Evolutionary conservation across 2,113 vertebrate genomes (phyloP), one percentile per base, ranked within the genome.

Genomic region (Callocephalon fimbriatum): DNA sequence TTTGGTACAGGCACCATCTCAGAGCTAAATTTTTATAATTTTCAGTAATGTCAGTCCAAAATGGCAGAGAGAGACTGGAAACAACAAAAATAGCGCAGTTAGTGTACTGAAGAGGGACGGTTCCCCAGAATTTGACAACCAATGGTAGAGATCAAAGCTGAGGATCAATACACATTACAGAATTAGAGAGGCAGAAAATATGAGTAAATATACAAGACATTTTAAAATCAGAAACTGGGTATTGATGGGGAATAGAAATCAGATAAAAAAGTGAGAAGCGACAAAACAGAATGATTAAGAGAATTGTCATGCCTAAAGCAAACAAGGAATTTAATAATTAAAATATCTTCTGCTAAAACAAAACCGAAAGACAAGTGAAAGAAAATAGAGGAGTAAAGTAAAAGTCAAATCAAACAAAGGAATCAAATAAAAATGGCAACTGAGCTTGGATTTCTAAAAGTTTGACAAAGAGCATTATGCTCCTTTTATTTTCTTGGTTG

Each of bases 271-370:
- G 73, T 87, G 27, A 94, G 26, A 77, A 68, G 53, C 5, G 54
- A 44, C 95, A 97, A 97, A 96, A 89, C 59, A 88, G 71, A 96
- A 96, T 95, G 87, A 95, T 96, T 97, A 98, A 96, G 93, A 93
- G 47, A 97, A 98, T 79, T 94, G 91, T 65, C 73, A 68, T 81
- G 25, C 65, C 93, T 86, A 96, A 97, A 97, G 87, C 91, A 97
- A 96, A 91, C 82, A 96, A 92, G 51, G 86, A 96, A 96, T 94
- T 87, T 93, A 97, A 96, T 97, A 92, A 96, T 94, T 97, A 91
- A 97, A 97, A 84, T 95, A 47, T 92, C 67, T 97, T 38, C 75
- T 86, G 62, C 95, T 37, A 95, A 75, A 92, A 76, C 42, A 67
- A 63, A 77, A 66, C 40, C 76, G 87, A 88, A 91, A 40, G 29